Evolutionary conservation across 2,797 vertebrate genomes (phyloP), one percentile per base, ranked within the genome.

Genomic region (Eurystomus glaucurus): DNA sequence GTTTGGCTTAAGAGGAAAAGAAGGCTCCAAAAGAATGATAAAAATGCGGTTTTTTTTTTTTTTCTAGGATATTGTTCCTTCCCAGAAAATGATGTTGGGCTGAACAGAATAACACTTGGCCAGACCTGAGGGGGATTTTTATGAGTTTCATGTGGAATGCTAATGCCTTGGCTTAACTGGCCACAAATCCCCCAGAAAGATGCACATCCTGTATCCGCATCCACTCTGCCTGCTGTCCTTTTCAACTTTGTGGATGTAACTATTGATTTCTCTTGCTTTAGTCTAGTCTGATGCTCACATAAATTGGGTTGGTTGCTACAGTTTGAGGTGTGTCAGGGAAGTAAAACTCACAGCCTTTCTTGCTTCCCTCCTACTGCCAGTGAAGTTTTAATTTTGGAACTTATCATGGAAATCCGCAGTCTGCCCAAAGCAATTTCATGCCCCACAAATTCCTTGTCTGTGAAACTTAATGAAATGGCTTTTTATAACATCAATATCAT

Each of bases 101-200:
- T 75, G 92, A 93, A 68, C 31, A 81, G 29, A 64, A 52, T 81
- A 68, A 78, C 19, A 39, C 85, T 77, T 94, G 72, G 52, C 33
- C 50, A 88, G 79, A 94, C 55, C 57, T 78, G 61, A 95, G 61
- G 50, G 65, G 14, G 12, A 57, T 80, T 93, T 91, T 90, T 93
- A 77, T 92, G 72, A 81, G 31, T 94, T 93, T 57, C 90, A 72
- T n/a, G 33, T 88, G 82, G 65, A 39, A 79, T 62, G 41, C n/a
- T 52, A 71, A 87, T 74, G 35, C 64, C 62, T 94, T 89, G 65
- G n/a, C 8, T 85, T 82, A 72, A 79, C 7, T 94, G 1, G n/a
- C 60, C 23, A 69, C 46, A 82, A 14, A 76, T 87, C 66, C 46
- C 33, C 48, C 46, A 31, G 66, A 51, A 93, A 72, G 23, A 77